Evolutionary conservation across 2,113 vertebrate genomes (phyloP).

Genomic region (Tyrannus savana): DNA sequence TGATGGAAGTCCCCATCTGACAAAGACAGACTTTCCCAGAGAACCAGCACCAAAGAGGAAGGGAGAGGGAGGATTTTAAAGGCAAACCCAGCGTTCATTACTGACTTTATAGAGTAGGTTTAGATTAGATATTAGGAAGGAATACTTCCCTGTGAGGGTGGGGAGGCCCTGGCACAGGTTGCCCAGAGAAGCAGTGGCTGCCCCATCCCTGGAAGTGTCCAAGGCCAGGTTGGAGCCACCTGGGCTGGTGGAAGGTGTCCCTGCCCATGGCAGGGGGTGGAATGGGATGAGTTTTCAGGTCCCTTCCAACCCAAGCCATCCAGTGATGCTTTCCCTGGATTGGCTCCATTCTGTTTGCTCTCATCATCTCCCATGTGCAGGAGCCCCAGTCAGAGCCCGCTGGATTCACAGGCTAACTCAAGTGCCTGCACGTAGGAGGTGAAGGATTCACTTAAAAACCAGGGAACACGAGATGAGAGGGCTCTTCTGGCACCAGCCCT

Average conservation of each 20-base stretch:
- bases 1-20: background rate
- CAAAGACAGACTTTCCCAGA: background rate
- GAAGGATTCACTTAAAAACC: background rate
- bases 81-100: background rate
- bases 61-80: background rate
- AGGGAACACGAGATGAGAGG: background rate
- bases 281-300: background rate
- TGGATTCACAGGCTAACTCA: background rate
- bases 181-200: background rate
- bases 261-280: background rate
- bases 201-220: background rate
- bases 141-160: background rate
- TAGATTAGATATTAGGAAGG: background rate
- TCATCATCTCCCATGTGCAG: background rate
- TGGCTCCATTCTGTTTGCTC: accelerated
- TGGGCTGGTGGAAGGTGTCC: background rate
- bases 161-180: background rate
- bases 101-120: background rate
- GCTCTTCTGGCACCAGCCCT: background rate
- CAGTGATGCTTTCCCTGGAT: background rate
- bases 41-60: background rate
- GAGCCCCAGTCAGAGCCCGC: background rate
- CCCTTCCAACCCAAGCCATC: background rate
- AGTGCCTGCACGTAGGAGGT: background rate
- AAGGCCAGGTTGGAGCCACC: accelerated